Conservation (phyloP, 2,113 vertebrate species). For the Azemiops feae region DNA sequence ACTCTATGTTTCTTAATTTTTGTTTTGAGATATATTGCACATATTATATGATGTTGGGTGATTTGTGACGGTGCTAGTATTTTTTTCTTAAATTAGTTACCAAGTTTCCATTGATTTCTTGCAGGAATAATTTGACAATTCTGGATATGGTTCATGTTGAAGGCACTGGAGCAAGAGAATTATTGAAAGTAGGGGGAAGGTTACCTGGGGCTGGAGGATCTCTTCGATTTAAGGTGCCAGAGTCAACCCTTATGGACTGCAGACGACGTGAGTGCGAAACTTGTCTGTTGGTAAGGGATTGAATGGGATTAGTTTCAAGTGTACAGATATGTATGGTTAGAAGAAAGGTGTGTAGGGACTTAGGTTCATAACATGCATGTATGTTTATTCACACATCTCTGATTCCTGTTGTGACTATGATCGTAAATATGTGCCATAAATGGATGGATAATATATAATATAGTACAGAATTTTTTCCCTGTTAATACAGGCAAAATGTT, state of each 20-base stretch:
- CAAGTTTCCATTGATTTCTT: neutral
- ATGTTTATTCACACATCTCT: neutral
- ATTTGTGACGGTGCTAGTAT: neutral
- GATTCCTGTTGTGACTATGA: neutral
- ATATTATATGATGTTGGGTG: neutral
- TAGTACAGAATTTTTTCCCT: neutral
- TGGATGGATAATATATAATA: neutral
- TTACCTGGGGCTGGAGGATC: constrained; percentile 87
- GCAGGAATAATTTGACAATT: constrained; percentile 93
- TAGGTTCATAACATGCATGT: neutral
- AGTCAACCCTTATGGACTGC: constrained; percentile 96
- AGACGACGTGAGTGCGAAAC: constrained; percentile 80
- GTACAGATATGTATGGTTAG: neutral
- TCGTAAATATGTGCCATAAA: neutral
- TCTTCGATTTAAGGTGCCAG: constrained; percentile 93
- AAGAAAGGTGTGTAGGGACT: neutral
- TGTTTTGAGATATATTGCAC: neutral
- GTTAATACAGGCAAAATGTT: neutral
- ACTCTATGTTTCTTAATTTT: neutral
- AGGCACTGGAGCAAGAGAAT: constrained; percentile 90
- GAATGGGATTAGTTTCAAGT: neutral
- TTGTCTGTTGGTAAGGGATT: neutral
- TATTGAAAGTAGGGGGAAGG: constrained; percentile 89
- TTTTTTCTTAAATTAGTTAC: neutral
- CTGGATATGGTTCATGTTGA: constrained; percentile 86